These are phyloP conservation scores for Spisula solida DNA, from an alignment of 2,888 invertebrate species.

Conservation along the genomic window DNA sequence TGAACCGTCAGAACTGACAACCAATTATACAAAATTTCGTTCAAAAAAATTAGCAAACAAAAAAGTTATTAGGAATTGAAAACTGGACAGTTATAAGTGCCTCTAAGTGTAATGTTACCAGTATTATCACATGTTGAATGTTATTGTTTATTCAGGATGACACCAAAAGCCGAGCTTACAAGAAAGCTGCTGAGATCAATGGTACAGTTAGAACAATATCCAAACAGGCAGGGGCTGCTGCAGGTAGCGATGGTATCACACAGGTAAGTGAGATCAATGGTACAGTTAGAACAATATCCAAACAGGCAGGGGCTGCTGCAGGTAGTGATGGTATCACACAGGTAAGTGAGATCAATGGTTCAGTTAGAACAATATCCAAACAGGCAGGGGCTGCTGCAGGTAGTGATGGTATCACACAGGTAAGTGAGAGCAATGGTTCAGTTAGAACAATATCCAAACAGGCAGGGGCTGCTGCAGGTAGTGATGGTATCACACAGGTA, in stretches of 20 bases:
- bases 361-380: slow-evolving; percentile 71
- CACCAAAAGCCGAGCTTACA: slow-evolving; percentile 11
- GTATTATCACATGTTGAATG: too few species aligned
- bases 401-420: slow-evolving; percentile 60
- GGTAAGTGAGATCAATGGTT: slow-evolving; percentile 57
- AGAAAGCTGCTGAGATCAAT: slow-evolving; percentile 41
- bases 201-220: slow-evolving; percentile 70
- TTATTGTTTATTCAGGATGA: slow-evolving; percentile 18
- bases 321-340: slow-evolving; percentile 53
- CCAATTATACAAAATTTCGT: too few species aligned
- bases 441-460: slow-evolving; percentile 72
- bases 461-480: background rate
- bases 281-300: slow-evolving; percentile 71
- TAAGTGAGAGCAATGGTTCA: slow-evolving; percentile 43
- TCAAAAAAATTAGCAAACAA: too few species aligned
- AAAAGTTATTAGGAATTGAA: too few species aligned
- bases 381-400: slow-evolving; percentile 5
- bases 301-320: slow-evolving; percentile 28
- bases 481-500: slow-evolving; percentile 63
- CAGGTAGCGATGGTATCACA: slow-evolving; percentile 41
- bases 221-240: slow-evolving; percentile 42
- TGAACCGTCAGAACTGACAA: too few species aligned
- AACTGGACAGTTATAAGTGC: too few species aligned
- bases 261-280: slow-evolving; percentile 62
- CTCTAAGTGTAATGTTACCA: too few species aligned